Base-by-base conservation (phyloP, 2,888 invertebrate species). In the Euzetes globulus region DNA sequence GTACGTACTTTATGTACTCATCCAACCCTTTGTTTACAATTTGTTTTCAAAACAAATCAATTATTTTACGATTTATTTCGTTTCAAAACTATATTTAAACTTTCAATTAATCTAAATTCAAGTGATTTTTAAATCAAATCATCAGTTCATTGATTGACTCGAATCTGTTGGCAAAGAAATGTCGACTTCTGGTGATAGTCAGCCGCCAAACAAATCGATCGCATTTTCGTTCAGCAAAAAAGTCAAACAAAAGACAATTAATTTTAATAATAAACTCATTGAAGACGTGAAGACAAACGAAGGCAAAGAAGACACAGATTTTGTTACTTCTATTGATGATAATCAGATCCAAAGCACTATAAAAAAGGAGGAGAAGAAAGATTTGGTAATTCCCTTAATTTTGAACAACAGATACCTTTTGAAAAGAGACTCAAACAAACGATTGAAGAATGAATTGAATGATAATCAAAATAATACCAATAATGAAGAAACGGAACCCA, bases 371-470 rank as follows among this genome's bases (percentile, higher is more conserved):
- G 77, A 79, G 45, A 78, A 78, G 47, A 76, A 79, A 73, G 80
- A 79, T n/a, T 76, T 82, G n/a, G 80, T 84, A 0, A 83, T 84
- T 45, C 84, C 84, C 0, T 78, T 83, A 33, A 83, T 84, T 29
- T 79, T 79, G 45, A 80, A 81, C 70, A 84, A 84, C 76, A 80
- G 81, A 29, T 84, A 83, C 83, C 79, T 82, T 33, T 63, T 75
- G 7, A 37, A 22, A 6, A 27, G n/a, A 13, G n/a, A 41, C 22
- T 68, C 22, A 15, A 15, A 68, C 13, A 68, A 68, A 41, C 41
- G 6, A 19, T 41, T 11, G 68, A 68, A 41, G 37, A 68, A n/a
- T 41, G 22, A 41, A 22, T 41, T 45, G 13, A 68, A 15, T 75
- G 77, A 65, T 37, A 72, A 73, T 15, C 60, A 75, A 1, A 71